These are phyloP conservation scores for Eupithecia abbreviata DNA, from an alignment of 2,888 invertebrate species.

Conservation along the genomic window DNA sequence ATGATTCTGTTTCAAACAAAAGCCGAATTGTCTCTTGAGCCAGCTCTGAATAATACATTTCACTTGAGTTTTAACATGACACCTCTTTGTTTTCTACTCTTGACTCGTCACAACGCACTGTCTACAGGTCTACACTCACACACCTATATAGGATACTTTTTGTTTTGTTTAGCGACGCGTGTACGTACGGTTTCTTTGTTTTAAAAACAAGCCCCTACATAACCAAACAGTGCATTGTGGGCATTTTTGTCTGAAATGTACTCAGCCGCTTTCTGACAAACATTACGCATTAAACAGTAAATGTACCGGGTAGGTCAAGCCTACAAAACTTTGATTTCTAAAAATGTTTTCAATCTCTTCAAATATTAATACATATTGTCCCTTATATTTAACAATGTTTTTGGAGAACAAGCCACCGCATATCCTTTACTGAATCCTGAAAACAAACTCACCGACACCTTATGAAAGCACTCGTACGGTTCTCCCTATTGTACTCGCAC, in stretches of 20 bases:
- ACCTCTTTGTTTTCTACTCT: slow-evolving; percentile 65
- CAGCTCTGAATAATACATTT: slow-evolving; percentile 71
- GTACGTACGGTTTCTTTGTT: background rate
- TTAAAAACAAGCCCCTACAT: background rate
- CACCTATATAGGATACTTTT: slow-evolving; percentile 5
- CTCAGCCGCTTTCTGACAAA: background rate
- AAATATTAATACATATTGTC: background rate
- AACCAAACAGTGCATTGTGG: background rate
- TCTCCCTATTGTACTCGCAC: slow-evolving; percentile 32
- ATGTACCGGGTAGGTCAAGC: background rate
- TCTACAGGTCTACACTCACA: slow-evolving; percentile 12
- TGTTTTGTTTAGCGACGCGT: slow-evolving; percentile 6
- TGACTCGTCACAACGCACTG: slow-evolving; percentile 51
- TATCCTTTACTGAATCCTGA: background rate
- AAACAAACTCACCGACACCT: slow-evolving; percentile 2
- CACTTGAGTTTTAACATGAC: slow-evolving; percentile 72
- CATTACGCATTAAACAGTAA: background rate
- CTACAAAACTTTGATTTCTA: background rate
- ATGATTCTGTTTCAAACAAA: slow-evolving; percentile 60
- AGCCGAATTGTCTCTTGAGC: slow-evolving; percentile 61
- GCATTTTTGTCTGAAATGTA: background rate
- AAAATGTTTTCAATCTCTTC: background rate
- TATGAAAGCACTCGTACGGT: slow-evolving; percentile 38
- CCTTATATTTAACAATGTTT: background rate
- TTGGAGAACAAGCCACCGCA: background rate